phyloP scores from a whole-genome alignment of 1,140 invertebrate genomes.

The Cotesia chilonis region DNA sequence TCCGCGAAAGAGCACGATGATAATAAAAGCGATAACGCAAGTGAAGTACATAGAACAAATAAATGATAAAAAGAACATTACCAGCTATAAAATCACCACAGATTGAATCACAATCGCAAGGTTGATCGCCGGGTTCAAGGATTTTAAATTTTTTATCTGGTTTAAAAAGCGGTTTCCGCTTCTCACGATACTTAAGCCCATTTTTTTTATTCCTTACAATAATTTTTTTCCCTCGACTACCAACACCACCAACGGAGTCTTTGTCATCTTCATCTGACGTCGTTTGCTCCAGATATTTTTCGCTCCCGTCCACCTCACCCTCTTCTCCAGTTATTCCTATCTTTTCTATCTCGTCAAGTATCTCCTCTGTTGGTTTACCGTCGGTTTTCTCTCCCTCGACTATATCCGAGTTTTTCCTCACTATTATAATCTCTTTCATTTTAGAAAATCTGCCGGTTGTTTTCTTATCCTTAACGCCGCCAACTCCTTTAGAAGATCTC shows the following conservation, averaged over 20 bases:
- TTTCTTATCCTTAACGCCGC: constrained; percentile 14
- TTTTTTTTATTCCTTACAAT: constrained; percentile 21
- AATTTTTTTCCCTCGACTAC: constrained; percentile 3
- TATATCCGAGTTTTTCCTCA: constrained; percentile 25
- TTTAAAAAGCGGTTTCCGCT: too few species aligned
- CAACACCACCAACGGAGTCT: not conserved
- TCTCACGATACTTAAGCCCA: not conserved
- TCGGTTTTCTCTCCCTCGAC: constrained; percentile 14
- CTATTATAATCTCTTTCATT: constrained; percentile 35
- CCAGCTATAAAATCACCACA: too few species aligned
- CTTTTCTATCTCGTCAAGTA: not conserved
- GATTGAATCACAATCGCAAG: too few species aligned
- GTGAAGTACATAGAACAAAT: too few species aligned
- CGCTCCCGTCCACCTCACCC: not conserved
- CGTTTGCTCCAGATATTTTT: constrained; percentile 12
- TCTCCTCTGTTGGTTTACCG: constrained; percentile 13
- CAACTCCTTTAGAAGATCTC: not conserved
- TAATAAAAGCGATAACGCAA: too few species aligned
- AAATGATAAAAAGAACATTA: too few species aligned
- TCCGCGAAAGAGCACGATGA: too few species aligned
- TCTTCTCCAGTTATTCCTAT: constrained; percentile 16
- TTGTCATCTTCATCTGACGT: not conserved
- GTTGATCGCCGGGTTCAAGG: too few species aligned
- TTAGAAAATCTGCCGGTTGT: constrained; percentile 14
- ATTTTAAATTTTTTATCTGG: too few species aligned